Percentiles rank a stretch among this genome's conserved stretches.
Conservation (phyloP, 2,113 vertebrate genomes). For the Siniperca chuatsi region DNA sequence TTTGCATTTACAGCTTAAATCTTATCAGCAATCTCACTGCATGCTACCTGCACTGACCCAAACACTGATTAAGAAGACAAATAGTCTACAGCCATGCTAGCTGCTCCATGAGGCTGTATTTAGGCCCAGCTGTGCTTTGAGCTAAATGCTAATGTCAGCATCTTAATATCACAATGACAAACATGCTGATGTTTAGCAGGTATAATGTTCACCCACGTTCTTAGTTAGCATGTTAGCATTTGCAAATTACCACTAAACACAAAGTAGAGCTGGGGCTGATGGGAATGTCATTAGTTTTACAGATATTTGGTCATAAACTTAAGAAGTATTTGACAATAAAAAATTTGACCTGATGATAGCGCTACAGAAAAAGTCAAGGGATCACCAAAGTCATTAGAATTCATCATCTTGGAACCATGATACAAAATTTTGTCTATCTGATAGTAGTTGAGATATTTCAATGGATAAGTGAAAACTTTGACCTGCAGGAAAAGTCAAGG, state of each 20-base stretch:
- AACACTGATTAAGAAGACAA: neutral
- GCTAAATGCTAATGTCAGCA: neutral
- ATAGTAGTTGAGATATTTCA: too few relatives aligned
- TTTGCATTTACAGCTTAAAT: neutral
- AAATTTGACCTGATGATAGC: neutral
- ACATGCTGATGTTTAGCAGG: too few relatives aligned
- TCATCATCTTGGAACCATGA: neutral
- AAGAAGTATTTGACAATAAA: neutral
- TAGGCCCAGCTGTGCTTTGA: too few relatives aligned
- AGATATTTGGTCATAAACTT: neutral
- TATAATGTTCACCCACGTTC: too few relatives aligned
- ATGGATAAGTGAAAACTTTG: too few relatives aligned
- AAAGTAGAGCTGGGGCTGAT: too few relatives aligned
- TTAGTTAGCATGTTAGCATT: too few relatives aligned
- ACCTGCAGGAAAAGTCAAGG: too few relatives aligned
- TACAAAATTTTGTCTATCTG: neutral
- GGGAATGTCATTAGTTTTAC: too few relatives aligned
- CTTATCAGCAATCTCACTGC: neutral
- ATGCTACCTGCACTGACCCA: neutral
- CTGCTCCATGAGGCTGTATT: too few relatives aligned
- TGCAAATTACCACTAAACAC: too few relatives aligned
- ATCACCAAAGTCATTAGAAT: neutral
- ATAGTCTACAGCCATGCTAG: neutral
- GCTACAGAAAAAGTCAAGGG: neutral
- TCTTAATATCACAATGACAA: neutral